These are phyloP conservation scores for Albula glossodonta DNA, from an alignment of 2,113 vertebrate species.

Conservation along the genomic window DNA sequence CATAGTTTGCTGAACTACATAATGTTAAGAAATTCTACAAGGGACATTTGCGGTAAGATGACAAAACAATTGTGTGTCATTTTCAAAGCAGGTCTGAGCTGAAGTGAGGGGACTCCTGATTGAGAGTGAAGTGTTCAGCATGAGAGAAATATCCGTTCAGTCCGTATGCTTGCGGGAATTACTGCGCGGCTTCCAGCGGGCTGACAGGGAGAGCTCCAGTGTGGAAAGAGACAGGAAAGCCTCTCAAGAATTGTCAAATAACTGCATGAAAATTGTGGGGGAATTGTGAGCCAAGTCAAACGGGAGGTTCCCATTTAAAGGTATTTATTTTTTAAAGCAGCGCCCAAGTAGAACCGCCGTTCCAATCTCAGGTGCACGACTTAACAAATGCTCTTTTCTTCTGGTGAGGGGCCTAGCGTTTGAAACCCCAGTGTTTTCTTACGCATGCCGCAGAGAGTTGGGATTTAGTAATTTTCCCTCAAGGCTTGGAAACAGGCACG, in stretches of 20 bases:
- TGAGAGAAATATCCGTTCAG: slow-evolving; percentile 22
- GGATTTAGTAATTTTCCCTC: slow-evolving; percentile 21
- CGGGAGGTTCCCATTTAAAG: slow-evolving; percentile 1
- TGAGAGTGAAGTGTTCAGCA: slow-evolving; percentile 8
- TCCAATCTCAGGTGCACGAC: slow-evolving; percentile 35
- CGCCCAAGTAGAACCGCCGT: slow-evolving; percentile 2
- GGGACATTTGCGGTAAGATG: too few species aligned
- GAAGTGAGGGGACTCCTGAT: slow-evolving; percentile 12
- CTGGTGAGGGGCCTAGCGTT: slow-evolving; percentile 15
- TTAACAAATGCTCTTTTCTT: slow-evolving; percentile 38
- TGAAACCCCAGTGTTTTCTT: slow-evolving; percentile 29
- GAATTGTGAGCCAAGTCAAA: slow-evolving; percentile 28
- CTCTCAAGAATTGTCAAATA: slow-evolving; percentile 9
- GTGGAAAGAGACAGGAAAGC: slow-evolving; percentile 5
- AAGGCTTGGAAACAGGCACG: too few species aligned
- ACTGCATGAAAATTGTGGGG: slow-evolving; percentile 19
- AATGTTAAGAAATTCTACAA: background rate
- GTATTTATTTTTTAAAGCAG: slow-evolving; percentile 16
- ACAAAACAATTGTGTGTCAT: too few species aligned
- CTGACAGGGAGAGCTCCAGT: background rate
- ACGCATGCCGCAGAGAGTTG: slow-evolving; percentile 10
- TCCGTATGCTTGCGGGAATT: slow-evolving; percentile 19
- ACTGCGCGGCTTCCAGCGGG: slow-evolving; percentile 44
- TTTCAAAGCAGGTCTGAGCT: slow-evolving; percentile 1
- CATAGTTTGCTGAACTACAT: background rate